Evolutionary conservation across 2,113 vertebrate genomes (phyloP).

Genomic region (Halichoeres trimaculatus): DNA sequence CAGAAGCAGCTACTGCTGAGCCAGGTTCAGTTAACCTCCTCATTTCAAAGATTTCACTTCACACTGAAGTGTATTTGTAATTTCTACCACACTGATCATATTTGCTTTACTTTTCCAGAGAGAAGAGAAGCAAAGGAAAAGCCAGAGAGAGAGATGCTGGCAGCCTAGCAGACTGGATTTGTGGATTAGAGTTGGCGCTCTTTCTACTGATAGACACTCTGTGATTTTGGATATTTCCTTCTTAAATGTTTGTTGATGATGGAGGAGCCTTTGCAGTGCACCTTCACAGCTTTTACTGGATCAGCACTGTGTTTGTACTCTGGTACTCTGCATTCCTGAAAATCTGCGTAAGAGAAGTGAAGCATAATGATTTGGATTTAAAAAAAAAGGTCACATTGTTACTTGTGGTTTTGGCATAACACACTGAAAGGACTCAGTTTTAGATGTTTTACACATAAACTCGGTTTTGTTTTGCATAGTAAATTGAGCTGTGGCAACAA

Average conservation of each 20-base stretch:
- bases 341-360: conserved; percentile 19
- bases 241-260: conserved; percentile 18
- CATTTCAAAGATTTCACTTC: neutral
- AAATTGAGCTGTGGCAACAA: conserved; percentile 55
- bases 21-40: conserved; percentile 78
- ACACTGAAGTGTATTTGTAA: neutral
- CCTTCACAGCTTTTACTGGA: conserved; percentile 23
- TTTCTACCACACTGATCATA: neutral
- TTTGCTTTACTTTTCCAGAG: conserved; percentile 65
- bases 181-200: conserved; percentile 12
- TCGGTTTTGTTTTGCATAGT: conserved; percentile 51
- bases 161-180: conserved; percentile 64
- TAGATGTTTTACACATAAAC: conserved; percentile 63
- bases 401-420: conserved; percentile 12
- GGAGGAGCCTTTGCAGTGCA: conserved; percentile 9
- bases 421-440: conserved; percentile 29
- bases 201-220: conserved; percentile 17
- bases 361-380: conserved; percentile 22
- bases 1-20: conserved; percentile 64
- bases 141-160: conserved; percentile 77
- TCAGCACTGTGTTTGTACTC: conserved; percentile 35
- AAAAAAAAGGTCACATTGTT: conserved; percentile 26
- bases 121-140: conserved; percentile 68
- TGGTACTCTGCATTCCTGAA: conserved; percentile 11
- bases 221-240: conserved; percentile 21